Evolutionary conservation across 2,113 vertebrate genomes (phyloP), one percentile per base, ranked within the genome.

Genomic region (Ramphastos sulfuratus): DNA sequence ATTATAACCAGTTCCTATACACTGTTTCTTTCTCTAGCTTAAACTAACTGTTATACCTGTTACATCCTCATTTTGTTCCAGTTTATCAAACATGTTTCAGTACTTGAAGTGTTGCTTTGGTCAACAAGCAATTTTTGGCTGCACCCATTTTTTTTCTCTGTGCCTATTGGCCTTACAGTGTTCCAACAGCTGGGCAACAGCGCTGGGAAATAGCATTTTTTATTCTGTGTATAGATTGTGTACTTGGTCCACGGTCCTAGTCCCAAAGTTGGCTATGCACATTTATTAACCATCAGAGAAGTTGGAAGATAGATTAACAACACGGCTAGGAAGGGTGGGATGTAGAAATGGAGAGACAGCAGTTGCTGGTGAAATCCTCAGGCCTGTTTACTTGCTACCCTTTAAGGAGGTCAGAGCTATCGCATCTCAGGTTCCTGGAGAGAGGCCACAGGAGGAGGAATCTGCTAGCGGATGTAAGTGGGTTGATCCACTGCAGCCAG

Each of bases 381-480:
- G 56, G 37, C 55, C 76, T 80, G 55, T 58, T 56, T 39, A 31
- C 66, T 92, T 95, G 93, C 88, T 28, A 58, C 84, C 39, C 58
- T 66, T 48, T 67, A 93, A 95, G 89, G 82, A 88, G 74, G 87
- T 83, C 66, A 81, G 82, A 90, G 74, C 83, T 85, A 28, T 93
- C 23, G 6, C 78, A 60, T 93, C 96, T 94, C 87, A 4, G 39
- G 64, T 82, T 56, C 73, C 52, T 2, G 1, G 59, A 33, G 78
- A 54, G 61, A 30, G 79, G 80, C 72, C 2, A 2, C 23, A 20
- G 44, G 66, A 35, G 59, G 28, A 82, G 69, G 67, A 28, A 18
- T 63, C 11, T 21, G 58, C 84, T 69, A 2, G 3, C 2, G 5
- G 66, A 58, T 87, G 54, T 39, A 58, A 65, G 59, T 3, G 23